phyloP scores from a whole-genome alignment of 1,140 invertebrate genomes.

The Colletes gigas region DNA sequence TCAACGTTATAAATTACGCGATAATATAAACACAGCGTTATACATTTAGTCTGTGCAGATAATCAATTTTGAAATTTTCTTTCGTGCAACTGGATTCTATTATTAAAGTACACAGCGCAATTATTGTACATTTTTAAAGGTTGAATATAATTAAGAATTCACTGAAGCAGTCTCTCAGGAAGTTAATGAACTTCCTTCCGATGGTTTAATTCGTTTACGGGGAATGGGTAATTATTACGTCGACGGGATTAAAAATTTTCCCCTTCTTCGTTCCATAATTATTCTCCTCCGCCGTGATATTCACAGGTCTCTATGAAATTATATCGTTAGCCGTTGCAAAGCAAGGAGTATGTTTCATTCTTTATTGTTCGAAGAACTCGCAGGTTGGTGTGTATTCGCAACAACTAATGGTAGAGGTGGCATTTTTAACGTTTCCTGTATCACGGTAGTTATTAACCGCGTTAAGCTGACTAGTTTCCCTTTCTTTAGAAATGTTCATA shows the following conservation, averaged over 20 bases:
- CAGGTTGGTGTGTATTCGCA: slow-evolving; percentile 4
- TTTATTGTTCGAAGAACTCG: slow-evolving; percentile 39
- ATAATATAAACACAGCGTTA: not conserved
- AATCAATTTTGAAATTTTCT: not conserved
- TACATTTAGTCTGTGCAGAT: not conserved
- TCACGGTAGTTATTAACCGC: not conserved
- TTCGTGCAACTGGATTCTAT: no score
- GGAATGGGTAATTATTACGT: slow-evolving; percentile 14
- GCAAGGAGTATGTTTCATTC: slow-evolving; percentile 55
- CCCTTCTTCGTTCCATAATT: not conserved
- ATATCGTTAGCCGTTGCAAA: slow-evolving; percentile 29
- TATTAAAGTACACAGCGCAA: not conserved
- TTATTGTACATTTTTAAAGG: not conserved
- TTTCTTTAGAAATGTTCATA: not conserved
- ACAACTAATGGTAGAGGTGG: slow-evolving; percentile 33
- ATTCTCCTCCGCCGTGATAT: not conserved
- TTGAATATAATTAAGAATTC: slow-evolving; percentile 14
- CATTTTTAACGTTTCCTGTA: slow-evolving; percentile 31
- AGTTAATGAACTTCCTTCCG: slow-evolving; percentile 24
- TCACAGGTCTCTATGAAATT: slow-evolving; percentile 6
- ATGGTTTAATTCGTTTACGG: slow-evolving; percentile 13
- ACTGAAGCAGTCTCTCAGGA: not conserved
- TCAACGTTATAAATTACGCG: no score
- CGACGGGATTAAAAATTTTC: not conserved
- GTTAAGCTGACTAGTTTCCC: slow-evolving; percentile 2